phyloP scores from a whole-genome alignment of 2,113 vertebrate genomes.

The Toxotes jaculatrix region DNA sequence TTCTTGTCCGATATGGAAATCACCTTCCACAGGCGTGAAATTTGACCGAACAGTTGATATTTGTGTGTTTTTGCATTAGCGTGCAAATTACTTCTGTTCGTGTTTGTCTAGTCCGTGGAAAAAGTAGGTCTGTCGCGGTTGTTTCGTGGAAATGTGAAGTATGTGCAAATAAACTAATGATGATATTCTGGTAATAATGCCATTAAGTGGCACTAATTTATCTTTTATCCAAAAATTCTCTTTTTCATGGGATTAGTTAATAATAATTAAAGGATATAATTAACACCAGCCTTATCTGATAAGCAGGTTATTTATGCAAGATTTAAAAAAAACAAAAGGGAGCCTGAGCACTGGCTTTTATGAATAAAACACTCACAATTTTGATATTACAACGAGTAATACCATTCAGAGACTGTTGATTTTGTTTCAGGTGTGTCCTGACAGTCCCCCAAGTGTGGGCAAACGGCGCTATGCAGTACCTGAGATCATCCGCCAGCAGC shows the following conservation, averaged over 20 bases:
- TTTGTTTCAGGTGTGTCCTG: conserved; percentile 86
- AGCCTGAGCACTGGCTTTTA: conserved; percentile 6
- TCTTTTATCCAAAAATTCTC: conserved; percentile 32
- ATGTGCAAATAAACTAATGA: conserved; percentile 3
- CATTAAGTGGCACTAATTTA: conserved; percentile 31
- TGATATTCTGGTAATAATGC: conserved; percentile 33
- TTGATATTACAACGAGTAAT: background rate
- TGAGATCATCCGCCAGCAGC: conserved; percentile 88
- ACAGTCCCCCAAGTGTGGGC: conserved; percentile 90
- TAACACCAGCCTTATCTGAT: conserved; percentile 48
- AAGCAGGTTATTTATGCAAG: conserved; percentile 55
- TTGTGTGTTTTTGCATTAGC: background rate
- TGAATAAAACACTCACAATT: background rate
- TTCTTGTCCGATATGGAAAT: conserved; percentile 7
- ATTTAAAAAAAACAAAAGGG: conserved; percentile 47
- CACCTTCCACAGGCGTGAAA: conserved; percentile 10
- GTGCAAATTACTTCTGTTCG: background rate
- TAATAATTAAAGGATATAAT: conserved; percentile 51
- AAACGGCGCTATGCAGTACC: conserved; percentile 89
- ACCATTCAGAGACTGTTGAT: background rate
- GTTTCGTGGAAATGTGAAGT: background rate
- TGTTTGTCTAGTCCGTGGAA: background rate
- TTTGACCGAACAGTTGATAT: background rate
- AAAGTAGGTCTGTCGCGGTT: conserved; percentile 1
- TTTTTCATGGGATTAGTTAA: conserved; percentile 2